phyloP scores from a whole-genome alignment of 2,888 invertebrate species.

The Augochlorella aurata region DNA sequence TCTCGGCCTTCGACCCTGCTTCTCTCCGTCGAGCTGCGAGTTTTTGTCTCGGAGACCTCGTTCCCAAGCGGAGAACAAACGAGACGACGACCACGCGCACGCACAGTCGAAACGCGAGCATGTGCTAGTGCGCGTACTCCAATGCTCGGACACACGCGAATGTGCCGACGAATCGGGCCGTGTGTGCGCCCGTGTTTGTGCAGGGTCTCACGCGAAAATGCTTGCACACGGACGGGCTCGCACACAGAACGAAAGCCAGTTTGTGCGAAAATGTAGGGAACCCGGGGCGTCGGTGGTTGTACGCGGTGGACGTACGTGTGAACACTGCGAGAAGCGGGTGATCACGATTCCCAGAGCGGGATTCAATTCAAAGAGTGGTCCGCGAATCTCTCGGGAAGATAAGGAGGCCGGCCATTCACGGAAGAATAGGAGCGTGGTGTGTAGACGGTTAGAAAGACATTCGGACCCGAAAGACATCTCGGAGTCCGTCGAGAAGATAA shows the following conservation, averaged over 20 bases:
- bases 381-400: slow-evolving; percentile 79
- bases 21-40: slow-evolving; percentile 54
- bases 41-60: slow-evolving; percentile 76
- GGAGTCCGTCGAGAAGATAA: slow-evolving; percentile 61
- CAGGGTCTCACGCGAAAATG: slow-evolving; percentile 34
- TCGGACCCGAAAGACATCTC: slow-evolving; percentile 55
- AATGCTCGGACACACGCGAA: background rate
- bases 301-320: background rate
- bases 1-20: slow-evolving; percentile 20
- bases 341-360: slow-evolving; percentile 66
- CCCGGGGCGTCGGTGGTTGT: background rate
- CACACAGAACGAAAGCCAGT: slow-evolving; percentile 25
- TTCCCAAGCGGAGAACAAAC: slow-evolving; percentile 80
- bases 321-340: slow-evolving; percentile 50
- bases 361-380: slow-evolving; percentile 65
- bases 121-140: background rate
- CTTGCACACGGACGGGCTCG: background rate
- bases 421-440: slow-evolving; percentile 59
- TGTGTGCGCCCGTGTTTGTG: background rate
- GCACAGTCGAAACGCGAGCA: slow-evolving; percentile 6
- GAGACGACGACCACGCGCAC: slow-evolving; percentile 51
- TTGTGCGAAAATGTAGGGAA: slow-evolving; percentile 25
- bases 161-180: no score
- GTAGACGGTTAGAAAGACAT: slow-evolving; percentile 61
- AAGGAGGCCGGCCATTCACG: slow-evolving; percentile 70